Evolutionary conservation across 2,113 vertebrate species (phyloP).

Genomic region (Scomber japonicus): DNA sequence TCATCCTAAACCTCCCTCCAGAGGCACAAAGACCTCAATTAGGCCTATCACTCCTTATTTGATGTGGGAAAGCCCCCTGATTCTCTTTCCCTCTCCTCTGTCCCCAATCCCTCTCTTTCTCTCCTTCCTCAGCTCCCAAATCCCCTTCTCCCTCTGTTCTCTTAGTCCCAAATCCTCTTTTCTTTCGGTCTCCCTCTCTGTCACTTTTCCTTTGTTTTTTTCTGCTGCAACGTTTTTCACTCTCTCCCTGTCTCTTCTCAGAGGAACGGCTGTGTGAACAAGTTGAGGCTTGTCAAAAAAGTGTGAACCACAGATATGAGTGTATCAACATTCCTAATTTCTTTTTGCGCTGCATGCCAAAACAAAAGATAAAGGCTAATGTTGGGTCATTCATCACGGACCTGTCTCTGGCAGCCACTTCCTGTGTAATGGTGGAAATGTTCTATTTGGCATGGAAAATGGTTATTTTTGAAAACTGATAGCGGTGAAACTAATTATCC

Average conservation of each 20-base stretch:
- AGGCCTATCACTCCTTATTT: conserved; percentile 83
- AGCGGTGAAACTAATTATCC: conserved; percentile 62
- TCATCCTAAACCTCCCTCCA: conserved; percentile 83
- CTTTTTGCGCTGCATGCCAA: conserved; percentile 79
- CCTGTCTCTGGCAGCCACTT: conserved; percentile 68
- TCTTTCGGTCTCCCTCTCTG: conserved; percentile 41
- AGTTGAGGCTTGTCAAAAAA: conserved; percentile 78
- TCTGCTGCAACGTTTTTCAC: conserved; percentile 49
- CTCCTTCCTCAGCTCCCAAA: conserved; percentile 67
- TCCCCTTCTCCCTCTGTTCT: conserved; percentile 66
- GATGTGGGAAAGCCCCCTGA: conserved; percentile 86
- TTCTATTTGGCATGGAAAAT: conserved; percentile 72
- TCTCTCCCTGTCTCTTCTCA: conserved; percentile 39
- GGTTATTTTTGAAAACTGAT: conserved; percentile 70
- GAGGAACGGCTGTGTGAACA: conserved; percentile 75
- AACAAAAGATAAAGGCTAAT: conserved; percentile 82
- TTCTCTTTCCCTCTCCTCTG: conserved; percentile 73
- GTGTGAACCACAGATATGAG: conserved; percentile 84
- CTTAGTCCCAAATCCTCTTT: conserved; percentile 74
- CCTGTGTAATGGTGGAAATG: conserved; percentile 68
- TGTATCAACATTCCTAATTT: conserved; percentile 87
- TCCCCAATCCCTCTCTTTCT: conserved; percentile 71
- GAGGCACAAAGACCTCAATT: conserved; percentile 86
- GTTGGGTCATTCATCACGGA: conserved; percentile 71
- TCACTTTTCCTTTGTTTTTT: conserved; percentile 54